Evolutionary conservation across 1,140 invertebrate genomes (phyloP).

Genomic region (Ostrea denselamellosa): DNA sequence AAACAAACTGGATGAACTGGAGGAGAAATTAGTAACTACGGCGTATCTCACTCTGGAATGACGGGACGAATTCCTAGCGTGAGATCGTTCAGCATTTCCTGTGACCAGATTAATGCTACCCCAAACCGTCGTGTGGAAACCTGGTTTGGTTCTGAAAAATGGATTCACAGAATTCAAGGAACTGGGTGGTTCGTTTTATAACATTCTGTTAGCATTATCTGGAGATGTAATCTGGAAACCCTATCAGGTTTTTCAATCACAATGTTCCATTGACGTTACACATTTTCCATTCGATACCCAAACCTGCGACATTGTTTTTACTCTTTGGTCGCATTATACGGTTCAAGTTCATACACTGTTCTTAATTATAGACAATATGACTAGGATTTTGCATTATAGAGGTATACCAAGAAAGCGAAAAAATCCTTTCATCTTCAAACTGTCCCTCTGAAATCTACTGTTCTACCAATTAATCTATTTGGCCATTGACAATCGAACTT

Average conservation of each 20-base stretch:
- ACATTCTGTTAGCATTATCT: slow-evolving; percentile 9
- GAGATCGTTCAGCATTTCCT: slow-evolving; percentile 39
- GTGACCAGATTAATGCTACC: slow-evolving; percentile 33
- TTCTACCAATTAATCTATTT: too few species aligned
- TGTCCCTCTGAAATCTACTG: too few species aligned
- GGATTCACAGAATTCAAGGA: neutral
- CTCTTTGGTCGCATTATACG: slow-evolving; percentile 42
- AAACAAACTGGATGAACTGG: slow-evolving; percentile 43
- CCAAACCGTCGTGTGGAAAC: slow-evolving; percentile 54
- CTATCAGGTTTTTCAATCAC: slow-evolving; percentile 47
- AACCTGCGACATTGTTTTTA: slow-evolving; percentile 36
- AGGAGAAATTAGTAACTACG: slow-evolving; percentile 46
- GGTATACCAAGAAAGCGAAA: too few species aligned
- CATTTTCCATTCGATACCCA: slow-evolving; percentile 58
- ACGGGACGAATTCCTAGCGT: slow-evolving; percentile 52
- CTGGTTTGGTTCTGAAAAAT: slow-evolving; percentile 18
- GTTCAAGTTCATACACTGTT: slow-evolving; percentile 1
- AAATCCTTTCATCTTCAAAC: too few species aligned
- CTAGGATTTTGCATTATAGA: too few species aligned
- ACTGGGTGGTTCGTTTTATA: slow-evolving; percentile 19
- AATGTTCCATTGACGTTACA: slow-evolving; percentile 31
- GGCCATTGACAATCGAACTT: too few species aligned
- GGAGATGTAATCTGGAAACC: slow-evolving; percentile 52
- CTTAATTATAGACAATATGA: too few species aligned
- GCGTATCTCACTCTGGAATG: slow-evolving; percentile 48